Percentiles rank a stretch among this genome's conserved stretches.
Conservation (phyloP, 2,888 invertebrate species). For the Drymonia ruficornis region DNA sequence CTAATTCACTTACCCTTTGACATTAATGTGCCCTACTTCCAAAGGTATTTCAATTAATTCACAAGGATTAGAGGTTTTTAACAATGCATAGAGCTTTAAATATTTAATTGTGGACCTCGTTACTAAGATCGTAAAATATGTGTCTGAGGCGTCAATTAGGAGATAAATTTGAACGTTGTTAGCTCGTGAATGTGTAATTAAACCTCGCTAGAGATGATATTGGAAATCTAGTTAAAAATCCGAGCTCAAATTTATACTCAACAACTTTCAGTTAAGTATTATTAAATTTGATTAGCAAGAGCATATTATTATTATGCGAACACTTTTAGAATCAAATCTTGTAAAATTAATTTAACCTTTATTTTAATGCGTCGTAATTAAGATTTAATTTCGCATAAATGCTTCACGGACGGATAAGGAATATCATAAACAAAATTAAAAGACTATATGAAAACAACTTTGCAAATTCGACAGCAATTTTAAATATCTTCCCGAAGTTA, state of each 20-base stretch:
- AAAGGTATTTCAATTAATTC: conserved; percentile 47
- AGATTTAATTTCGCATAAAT: too few species aligned
- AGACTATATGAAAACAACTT: background rate
- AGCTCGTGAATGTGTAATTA: conserved; percentile 64
- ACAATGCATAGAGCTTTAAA: conserved; percentile 49
- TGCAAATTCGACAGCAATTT: background rate
- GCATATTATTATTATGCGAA: background rate
- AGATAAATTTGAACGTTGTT: conserved; percentile 55
- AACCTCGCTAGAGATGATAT: conserved; percentile 47
- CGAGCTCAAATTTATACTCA: conserved; percentile 18
- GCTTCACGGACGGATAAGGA: too few species aligned
- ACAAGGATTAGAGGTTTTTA: conserved; percentile 44
- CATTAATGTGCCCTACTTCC: conserved; percentile 28
- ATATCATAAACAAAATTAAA: background rate
- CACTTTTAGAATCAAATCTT: background rate
- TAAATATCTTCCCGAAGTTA: conserved; percentile 1
- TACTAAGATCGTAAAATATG: conserved; percentile 58
- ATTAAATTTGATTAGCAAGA: conserved; percentile 1
- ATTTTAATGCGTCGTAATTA: too few species aligned
- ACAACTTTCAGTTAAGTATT: conserved; percentile 7
- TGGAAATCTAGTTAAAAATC: conserved; percentile 48
- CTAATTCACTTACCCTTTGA: conserved; percentile 31
- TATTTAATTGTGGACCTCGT: conserved; percentile 61
- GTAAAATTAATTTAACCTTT: background rate
- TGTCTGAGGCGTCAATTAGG: conserved; percentile 63